Base-by-base conservation (phyloP, 2,113 vertebrate genomes). In the Phrynocephalus versicolor region DNA sequence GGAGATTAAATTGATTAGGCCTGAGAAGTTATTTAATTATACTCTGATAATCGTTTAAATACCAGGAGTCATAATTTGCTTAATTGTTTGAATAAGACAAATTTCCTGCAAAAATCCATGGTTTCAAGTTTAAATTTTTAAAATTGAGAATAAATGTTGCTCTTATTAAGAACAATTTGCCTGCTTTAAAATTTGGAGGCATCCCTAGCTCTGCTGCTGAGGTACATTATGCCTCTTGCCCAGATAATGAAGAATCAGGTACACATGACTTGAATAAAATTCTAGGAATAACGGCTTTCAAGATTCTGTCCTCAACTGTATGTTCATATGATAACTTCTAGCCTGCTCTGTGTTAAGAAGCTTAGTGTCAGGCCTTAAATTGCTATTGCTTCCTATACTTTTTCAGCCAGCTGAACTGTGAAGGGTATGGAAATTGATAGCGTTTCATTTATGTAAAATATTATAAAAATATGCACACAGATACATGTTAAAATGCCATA, bases 1-100 rank as follows among this genome's bases (percentile, higher is more conserved):
- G 79, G 88, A 90, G 57, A n/a, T 90, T 78, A 89, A 91, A 93
- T 92, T 92, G 89, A 92, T 94, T 93, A 86, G 89, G 91, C 93
- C 88, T 89, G 84, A 88, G 57, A 89, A 89, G 81, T 91, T 82
- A 89, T 92, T 91, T 81, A 87, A 91, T 90, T 86, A 85, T 82
- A 57, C 65, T 85, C 60, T 88, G 86, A 89, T 0, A 89, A 90
- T 85, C 85, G 1, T 83, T 83, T 91, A 84, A 91, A 85, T 81
- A 87, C 23, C 19, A 82, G 84, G 55, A 88, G 82, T 81, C 35
- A 57, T 75, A 58, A 81, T 51, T n/a, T n/a, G n/a, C n/a, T n/a
- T n/a, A 90, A 85, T 86, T 78, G 65, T 89, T 94, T 92, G 81
- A 64, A 89, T 83, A 70, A 87, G 67, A 72, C 80, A 90, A 88